Conservation (phyloP, 2,797 vertebrate genomes). For the Crax fasciolata region DNA sequence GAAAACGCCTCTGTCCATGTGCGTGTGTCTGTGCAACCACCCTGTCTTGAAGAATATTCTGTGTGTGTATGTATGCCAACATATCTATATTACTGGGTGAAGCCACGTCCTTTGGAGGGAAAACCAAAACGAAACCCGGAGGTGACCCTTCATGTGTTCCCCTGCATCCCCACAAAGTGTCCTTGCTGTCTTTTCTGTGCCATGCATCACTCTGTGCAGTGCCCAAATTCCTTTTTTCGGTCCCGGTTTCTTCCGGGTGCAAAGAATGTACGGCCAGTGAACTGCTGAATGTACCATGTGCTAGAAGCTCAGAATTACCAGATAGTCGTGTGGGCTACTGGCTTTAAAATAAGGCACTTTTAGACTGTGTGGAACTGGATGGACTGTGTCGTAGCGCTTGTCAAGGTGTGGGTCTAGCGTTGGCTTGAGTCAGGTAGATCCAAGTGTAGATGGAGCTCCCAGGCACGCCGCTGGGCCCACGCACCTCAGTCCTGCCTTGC, state of each 20-base stretch:
- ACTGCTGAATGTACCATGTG: slow-evolving; percentile 43
- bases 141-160: neutral
- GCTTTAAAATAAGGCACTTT: slow-evolving; percentile 44
- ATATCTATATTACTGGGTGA: neutral
- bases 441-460: neutral
- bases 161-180: slow-evolving; percentile 57
- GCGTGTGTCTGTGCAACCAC: neutral
- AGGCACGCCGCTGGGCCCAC: neutral
- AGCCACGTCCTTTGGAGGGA: neutral
- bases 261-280: slow-evolving; percentile 44
- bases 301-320: neutral
- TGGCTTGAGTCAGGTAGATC: neutral
- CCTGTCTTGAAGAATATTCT: neutral
- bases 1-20: neutral
- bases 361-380: neutral
- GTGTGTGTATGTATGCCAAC: neutral
- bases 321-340: neutral
- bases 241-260: slow-evolving; percentile 44
- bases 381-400: slow-evolving; percentile 16
- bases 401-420: neutral
- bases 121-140: neutral
- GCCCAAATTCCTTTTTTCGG: neutral
- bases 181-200: slow-evolving; percentile 7
- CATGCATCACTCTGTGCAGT: neutral
- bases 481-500: neutral